These are phyloP conservation scores for Amazona guildingii DNA, from an alignment of 2,113 vertebrate genomes.

Conservation along the genomic window DNA sequence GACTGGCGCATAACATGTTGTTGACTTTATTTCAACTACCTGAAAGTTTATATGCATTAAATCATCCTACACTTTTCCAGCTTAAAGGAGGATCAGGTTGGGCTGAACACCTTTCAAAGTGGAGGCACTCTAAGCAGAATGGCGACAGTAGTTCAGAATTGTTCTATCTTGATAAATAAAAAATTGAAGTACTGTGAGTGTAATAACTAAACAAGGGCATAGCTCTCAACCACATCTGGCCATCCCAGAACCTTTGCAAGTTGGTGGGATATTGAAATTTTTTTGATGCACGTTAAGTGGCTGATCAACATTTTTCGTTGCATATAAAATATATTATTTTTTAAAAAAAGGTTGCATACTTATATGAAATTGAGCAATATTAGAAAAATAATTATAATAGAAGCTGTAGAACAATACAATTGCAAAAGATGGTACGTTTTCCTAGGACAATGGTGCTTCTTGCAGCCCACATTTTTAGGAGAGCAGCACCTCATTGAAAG, in stretches of 20 bases:
- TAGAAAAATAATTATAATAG: background rate
- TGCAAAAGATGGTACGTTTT: background rate
- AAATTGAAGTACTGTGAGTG: background rate
- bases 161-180: background rate
- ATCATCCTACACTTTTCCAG: background rate
- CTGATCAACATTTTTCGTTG: background rate
- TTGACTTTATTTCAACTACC: background rate
- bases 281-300: background rate
- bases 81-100: background rate
- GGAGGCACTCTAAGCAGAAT: background rate
- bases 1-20: rapidly evolving
- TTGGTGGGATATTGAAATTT: background rate
- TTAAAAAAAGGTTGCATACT: rapidly evolving
- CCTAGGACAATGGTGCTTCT: background rate
- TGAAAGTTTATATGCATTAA: background rate
- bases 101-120: background rate
- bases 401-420: background rate
- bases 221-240: background rate
- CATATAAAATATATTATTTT: background rate
- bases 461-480: background rate
- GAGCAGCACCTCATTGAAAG: background rate
- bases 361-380: background rate
- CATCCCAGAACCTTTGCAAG: background rate
- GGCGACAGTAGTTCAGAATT: background rate
- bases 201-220: background rate